Evolutionary conservation across 2,888 invertebrate genomes (phyloP).

Genomic region (Leptinotarsa tumamoca): DNA sequence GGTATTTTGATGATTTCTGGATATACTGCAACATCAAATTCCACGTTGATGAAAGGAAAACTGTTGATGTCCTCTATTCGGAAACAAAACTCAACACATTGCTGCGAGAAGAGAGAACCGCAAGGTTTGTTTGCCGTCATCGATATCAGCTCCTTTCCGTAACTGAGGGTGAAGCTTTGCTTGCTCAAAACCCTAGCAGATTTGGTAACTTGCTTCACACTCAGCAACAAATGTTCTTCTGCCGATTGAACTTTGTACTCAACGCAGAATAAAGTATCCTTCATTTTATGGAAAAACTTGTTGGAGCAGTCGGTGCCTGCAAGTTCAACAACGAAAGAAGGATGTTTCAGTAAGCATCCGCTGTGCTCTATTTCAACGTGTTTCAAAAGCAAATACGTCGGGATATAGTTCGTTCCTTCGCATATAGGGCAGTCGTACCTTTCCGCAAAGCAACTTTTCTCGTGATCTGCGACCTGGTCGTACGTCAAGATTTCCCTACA

Average conservation of each 20-base stretch:
- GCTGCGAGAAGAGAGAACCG: not conserved
- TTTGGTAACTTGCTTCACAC: not conserved
- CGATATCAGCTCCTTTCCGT: not conserved
- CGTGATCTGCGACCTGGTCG: not conserved
- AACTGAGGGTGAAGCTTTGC: not conserved
- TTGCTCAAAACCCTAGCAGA: not conserved
- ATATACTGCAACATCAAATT: not conserved
- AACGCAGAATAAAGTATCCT: not conserved
- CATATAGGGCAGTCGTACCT: not conserved
- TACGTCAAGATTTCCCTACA: not conserved
- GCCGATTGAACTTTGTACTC: not conserved
- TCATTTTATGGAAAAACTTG: not conserved
- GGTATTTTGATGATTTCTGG: not conserved
- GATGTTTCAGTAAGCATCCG: not conserved
- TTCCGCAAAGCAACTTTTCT: not conserved
- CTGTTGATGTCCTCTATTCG: not conserved
- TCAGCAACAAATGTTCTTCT: not conserved
- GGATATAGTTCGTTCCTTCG: not conserved
- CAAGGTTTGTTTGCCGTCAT: not conserved
- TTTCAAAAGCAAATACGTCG: not conserved
- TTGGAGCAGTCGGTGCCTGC: not conserved
- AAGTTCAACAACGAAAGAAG: not conserved
- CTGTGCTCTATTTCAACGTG: not conserved
- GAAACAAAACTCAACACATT: not conserved
- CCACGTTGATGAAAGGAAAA: conserved; percentile 2